Evolutionary conservation across 2,888 invertebrate genomes (phyloP).

Genomic region (Xanthorhoe spadicearia): DNA sequence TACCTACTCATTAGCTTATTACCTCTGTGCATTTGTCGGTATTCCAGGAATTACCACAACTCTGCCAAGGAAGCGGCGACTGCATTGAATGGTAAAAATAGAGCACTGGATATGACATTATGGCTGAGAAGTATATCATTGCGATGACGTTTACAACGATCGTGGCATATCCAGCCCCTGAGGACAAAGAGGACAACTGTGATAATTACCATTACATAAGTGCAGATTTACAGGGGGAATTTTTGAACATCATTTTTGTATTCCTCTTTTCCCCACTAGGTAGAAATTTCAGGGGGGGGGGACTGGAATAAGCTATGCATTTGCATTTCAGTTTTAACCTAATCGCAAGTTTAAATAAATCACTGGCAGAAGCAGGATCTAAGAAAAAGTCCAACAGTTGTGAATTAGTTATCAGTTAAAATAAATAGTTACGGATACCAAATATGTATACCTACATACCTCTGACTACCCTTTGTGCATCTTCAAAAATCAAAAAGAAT

Average conservation of each 20-base stretch:
- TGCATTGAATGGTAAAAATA: constrained; percentile 90
- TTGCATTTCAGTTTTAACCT: no score
- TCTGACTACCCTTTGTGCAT: no score
- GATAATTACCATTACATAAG: constrained; percentile 32
- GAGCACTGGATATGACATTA: constrained; percentile 93
- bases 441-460: no score
- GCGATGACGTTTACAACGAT: constrained; percentile 92
- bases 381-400: no score
- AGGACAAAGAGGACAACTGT: constrained; percentile 22
- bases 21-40: constrained; percentile 89
- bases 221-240: not conserved
- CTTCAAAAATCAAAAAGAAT: no score
- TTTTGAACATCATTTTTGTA: not conserved
- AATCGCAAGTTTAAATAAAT: no score
- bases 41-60: constrained; percentile 93
- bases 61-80: constrained; percentile 89
- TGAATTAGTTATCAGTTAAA: no score
- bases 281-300: no score
- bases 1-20: constrained; percentile 24
- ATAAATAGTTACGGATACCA: no score
- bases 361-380: no score
- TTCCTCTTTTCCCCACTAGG: no score
- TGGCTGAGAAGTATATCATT: constrained; percentile 93
- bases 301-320: no score
- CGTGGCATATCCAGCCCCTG: constrained; percentile 94